phyloP scores from a whole-genome alignment of 2,113 vertebrate species.

The Cepphus grylle region DNA sequence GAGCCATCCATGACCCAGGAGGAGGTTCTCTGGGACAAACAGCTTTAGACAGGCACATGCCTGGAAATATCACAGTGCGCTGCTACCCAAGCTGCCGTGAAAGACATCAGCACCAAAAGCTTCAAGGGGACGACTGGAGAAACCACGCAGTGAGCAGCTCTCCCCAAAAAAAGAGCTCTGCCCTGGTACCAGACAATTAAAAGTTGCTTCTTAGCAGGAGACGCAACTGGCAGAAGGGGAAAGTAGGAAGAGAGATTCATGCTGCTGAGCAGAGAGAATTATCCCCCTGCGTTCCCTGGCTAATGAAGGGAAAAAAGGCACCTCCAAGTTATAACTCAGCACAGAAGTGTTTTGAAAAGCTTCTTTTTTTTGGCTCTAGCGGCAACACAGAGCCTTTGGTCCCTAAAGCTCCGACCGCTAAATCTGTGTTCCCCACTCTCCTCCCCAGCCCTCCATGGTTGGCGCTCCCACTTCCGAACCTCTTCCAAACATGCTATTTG shows the following conservation, averaged over 20 bases:
- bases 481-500: not conserved
- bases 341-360: not conserved
- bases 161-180: not conserved
- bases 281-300: not conserved
- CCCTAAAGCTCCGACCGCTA: not conserved
- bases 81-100: not conserved
- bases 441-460: not conserved
- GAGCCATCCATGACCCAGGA: not conserved
- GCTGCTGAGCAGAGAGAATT: conserved; percentile 15
- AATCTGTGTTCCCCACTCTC: not conserved
- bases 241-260: not conserved
- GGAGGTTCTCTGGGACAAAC: not conserved
- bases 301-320: not conserved
- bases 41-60: not conserved
- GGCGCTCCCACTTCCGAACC: not conserved
- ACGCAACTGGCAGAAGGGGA: not conserved
- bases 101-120: not conserved
- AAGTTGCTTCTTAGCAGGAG: conserved; percentile 6
- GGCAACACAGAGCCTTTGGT: not conserved
- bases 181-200: not conserved
- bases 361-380: not conserved
- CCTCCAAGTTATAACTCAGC: not conserved
- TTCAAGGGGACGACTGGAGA: not conserved
- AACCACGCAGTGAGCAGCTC: not conserved
- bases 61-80: not conserved